Evolutionary conservation across 2,888 invertebrate species (phyloP).

Genomic region (Cataglyphis rosenhaueri): DNA sequence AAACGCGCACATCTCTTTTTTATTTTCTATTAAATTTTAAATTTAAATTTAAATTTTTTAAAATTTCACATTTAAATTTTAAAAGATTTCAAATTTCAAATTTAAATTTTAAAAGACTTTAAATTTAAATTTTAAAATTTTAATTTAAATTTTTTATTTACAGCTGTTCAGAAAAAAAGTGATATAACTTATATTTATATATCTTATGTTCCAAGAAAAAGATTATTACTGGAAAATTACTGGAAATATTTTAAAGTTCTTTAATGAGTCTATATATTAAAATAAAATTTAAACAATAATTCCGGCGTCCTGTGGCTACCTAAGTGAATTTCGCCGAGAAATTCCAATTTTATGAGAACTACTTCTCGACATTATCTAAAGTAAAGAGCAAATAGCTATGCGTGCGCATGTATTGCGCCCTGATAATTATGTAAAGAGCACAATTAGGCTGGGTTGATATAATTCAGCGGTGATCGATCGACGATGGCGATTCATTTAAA

Average conservation of each 20-base stretch:
- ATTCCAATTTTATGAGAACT: slow-evolving; percentile 28
- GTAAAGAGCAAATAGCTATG: background rate
- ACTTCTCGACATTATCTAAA: slow-evolving; percentile 9
- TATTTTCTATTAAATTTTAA: background rate
- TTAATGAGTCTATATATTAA: background rate
- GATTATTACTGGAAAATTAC: background rate
- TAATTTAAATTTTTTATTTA: background rate
- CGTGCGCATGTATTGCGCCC: slow-evolving; percentile 21
- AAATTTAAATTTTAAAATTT: no score
- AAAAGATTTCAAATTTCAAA: no score
- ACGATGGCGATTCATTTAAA: slow-evolving; percentile 60
- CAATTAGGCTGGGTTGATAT: slow-evolving; percentile 66
- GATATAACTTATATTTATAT: slow-evolving; percentile 8
- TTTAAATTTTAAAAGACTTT: no score
- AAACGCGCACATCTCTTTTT: background rate
- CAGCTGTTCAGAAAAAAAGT: background rate
- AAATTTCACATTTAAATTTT: no score
- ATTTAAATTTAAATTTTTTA: no score
- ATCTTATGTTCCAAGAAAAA: background rate
- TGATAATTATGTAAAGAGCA: slow-evolving; percentile 58
- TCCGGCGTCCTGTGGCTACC: slow-evolving; percentile 15
- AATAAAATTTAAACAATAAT: slow-evolving; percentile 1
- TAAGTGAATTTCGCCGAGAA: background rate
- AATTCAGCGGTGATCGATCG: slow-evolving; percentile 69
- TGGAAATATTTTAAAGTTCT: background rate